Conservation (phyloP, 2,113 vertebrate species). For the Indri indri region DNA sequence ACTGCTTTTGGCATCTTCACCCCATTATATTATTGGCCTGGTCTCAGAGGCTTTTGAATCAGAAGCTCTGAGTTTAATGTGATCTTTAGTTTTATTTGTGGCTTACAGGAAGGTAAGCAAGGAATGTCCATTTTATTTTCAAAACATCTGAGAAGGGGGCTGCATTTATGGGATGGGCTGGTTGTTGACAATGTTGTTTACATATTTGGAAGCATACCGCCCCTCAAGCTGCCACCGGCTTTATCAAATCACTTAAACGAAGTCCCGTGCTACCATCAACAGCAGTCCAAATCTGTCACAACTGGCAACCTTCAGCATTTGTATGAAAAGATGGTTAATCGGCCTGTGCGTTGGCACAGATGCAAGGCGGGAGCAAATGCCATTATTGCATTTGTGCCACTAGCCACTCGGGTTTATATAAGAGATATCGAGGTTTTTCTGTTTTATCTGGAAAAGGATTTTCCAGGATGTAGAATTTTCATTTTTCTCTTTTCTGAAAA, state of each 20-base stretch:
- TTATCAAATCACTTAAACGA: slow-evolving; percentile 82
- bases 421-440: background rate
- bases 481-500: slow-evolving; percentile 42
- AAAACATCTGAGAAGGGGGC: slow-evolving; percentile 53
- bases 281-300: slow-evolving; percentile 85
- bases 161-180: slow-evolving; percentile 64
- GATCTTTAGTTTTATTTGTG: slow-evolving; percentile 54
- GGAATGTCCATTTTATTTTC: slow-evolving; percentile 58
- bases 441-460: slow-evolving; percentile 47
- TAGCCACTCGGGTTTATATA: slow-evolving; percentile 41
- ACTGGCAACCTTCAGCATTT: slow-evolving; percentile 84
- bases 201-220: slow-evolving; percentile 76
- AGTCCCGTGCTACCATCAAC: slow-evolving; percentile 80
- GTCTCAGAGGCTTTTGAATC: background rate
- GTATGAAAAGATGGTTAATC: slow-evolving; percentile 82
- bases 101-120: slow-evolving; percentile 59
- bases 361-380: slow-evolving; percentile 71
- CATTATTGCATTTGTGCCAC: slow-evolving; percentile 55
- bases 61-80: slow-evolving; percentile 24
- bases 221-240: slow-evolving; percentile 86
- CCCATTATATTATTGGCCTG: background rate
- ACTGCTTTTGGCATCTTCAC: background rate
- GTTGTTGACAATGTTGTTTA: slow-evolving; percentile 84
- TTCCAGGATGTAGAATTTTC: background rate
- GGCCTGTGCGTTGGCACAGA: slow-evolving; percentile 68